Conservation (phyloP, 2,797 vertebrate species). For the Etheostoma perlongum region DNA sequence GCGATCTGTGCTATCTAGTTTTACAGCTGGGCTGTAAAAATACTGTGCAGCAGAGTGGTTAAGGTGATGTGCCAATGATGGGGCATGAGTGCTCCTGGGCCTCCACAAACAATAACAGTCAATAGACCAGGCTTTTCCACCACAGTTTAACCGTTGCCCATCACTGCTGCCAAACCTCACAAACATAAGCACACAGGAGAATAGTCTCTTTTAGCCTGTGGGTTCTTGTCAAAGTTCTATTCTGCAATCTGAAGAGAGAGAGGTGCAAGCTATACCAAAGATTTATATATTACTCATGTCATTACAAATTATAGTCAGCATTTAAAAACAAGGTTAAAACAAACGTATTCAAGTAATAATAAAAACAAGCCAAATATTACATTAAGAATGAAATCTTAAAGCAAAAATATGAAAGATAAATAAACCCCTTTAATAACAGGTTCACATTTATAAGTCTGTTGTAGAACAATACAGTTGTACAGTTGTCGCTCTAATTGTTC, state of each 20-base stretch:
- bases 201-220: not conserved
- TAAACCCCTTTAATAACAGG: not conserved
- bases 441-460: not conserved
- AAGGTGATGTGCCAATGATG: constrained; percentile 56
- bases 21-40: constrained; percentile 68
- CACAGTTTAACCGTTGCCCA: constrained; percentile 81
- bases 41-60: constrained; percentile 77
- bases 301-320: not conserved
- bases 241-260: not conserved
- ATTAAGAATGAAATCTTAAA: not conserved
- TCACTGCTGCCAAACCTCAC: constrained; percentile 55
- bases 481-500: not conserved
- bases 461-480: not conserved
- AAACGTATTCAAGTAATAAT: not conserved
- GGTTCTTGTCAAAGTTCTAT: not conserved
- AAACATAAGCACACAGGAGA: constrained; percentile 13
- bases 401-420: not conserved
- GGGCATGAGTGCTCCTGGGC: constrained; percentile 53
- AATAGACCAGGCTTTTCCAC: constrained; percentile 65
- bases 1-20: constrained; percentile 82
- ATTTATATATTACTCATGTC: not conserved
- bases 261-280: not conserved
- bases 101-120: constrained; percentile 54
- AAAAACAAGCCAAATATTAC: not conserved
- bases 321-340: not conserved